Evolutionary conservation across 2,113 vertebrate species (phyloP).

Genomic region (Speoplatyrhinus poulsoni): DNA sequence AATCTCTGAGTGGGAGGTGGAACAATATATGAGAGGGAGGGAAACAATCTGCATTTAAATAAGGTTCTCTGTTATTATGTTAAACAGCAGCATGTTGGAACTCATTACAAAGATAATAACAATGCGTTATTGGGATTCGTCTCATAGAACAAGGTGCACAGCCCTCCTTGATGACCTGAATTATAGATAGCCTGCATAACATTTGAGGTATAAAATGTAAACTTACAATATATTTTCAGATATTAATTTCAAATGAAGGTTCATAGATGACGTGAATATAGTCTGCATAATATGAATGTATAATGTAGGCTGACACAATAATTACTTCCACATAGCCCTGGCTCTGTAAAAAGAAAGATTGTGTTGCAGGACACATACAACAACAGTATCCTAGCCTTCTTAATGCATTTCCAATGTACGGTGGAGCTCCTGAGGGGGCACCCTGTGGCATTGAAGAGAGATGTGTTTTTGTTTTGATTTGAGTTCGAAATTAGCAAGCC

Average conservation of each 20-base stretch:
- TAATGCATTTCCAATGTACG: too few species aligned
- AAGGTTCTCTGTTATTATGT: slow-evolving; percentile 60
- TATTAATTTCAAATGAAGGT: slow-evolving; percentile 4
- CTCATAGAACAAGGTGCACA: slow-evolving; percentile 9
- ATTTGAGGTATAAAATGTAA: slow-evolving; percentile 26
- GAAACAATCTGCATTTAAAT: slow-evolving; percentile 63
- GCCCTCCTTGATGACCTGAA: slow-evolving; percentile 3
- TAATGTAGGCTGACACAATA: too few species aligned
- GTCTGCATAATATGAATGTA: too few species aligned
- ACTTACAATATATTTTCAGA: slow-evolving; percentile 14
- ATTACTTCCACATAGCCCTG: too few species aligned
- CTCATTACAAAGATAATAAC: slow-evolving; percentile 72
- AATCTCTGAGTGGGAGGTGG: slow-evolving; percentile 29
- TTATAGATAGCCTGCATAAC: slow-evolving; percentile 23
- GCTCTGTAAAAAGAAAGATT: too few species aligned
- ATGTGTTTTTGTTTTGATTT: too few species aligned
- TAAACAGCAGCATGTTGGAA: slow-evolving; percentile 65
- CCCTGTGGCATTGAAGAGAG: too few species aligned
- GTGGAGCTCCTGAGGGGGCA: too few species aligned
- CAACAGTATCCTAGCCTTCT: too few species aligned
- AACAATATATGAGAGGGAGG: slow-evolving; percentile 4
- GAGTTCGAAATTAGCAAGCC: too few species aligned
- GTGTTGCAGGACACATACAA: too few species aligned
- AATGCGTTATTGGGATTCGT: slow-evolving; percentile 47
- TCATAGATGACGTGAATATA: neutral